Percentiles rank a stretch among this genome's conserved stretches.
Evolutionary conservation across 2,888 invertebrate genomes (phyloP).

Genomic region (Proisotoma minuta): DNA sequence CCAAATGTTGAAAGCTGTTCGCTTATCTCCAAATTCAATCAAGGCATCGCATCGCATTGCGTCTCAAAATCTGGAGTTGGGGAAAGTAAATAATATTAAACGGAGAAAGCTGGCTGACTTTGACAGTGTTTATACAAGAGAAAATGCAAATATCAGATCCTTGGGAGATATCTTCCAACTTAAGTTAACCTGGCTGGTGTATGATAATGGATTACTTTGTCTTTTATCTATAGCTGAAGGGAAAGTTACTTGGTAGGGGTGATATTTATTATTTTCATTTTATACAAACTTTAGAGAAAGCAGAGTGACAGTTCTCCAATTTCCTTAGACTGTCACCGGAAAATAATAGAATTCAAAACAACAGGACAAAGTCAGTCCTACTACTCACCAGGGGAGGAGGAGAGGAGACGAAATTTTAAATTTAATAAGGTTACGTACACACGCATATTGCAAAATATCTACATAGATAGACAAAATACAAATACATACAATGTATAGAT

Average conservation of each 20-base stretch:
- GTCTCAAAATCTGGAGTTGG: neutral
- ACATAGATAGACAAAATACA: too few relatives aligned
- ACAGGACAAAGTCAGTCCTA: neutral
- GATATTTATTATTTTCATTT: neutral
- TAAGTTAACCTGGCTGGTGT: neutral
- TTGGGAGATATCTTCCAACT: neutral
- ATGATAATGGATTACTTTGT: constrained; percentile 12
- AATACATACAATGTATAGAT: too few relatives aligned
- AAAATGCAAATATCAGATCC: neutral
- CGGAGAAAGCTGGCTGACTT: neutral
- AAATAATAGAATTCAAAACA: neutral
- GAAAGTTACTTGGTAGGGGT: too few relatives aligned
- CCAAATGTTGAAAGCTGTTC: too few relatives aligned
- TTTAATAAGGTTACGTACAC: too few relatives aligned
- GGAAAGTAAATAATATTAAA: neutral
- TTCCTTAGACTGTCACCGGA: neutral
- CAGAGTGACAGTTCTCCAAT: constrained; percentile 11
- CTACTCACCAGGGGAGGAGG: too few relatives aligned
- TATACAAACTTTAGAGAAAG: neutral
- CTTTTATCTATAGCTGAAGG: too few relatives aligned
- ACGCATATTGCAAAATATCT: too few relatives aligned
- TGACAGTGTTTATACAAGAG: neutral
- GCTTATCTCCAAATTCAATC: neutral
- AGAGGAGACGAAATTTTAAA: too few relatives aligned
- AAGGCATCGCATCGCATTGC: neutral